phyloP scores from a whole-genome alignment of 2,888 invertebrate genomes.

The Mactromeris polynyma region DNA sequence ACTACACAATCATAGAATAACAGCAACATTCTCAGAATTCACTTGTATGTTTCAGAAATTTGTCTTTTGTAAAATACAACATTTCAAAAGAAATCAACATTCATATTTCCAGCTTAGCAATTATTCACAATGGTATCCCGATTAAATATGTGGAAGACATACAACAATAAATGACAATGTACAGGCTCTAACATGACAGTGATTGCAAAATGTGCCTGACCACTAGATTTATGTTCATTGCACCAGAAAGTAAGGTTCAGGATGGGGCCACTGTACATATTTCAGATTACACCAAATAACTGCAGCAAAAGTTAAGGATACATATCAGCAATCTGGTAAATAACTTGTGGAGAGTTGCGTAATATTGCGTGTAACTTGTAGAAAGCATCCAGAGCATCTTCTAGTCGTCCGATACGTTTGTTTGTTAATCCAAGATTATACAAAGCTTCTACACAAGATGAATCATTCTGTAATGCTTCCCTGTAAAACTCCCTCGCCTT shows the following conservation, averaged over 20 bases:
- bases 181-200: too few relatives aligned
- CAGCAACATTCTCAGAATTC: neutral
- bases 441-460: constrained; percentile 94
- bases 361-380: constrained; percentile 92
- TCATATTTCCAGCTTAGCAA: too few relatives aligned
- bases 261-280: too few relatives aligned
- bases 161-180: too few relatives aligned
- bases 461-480: constrained; percentile 93
- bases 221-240: too few relatives aligned
- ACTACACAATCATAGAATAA: neutral
- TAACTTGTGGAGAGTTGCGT: constrained; percentile 91
- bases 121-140: too few relatives aligned
- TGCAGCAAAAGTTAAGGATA: constrained; percentile 86
- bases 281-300: too few relatives aligned
- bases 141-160: too few relatives aligned
- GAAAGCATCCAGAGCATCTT: constrained; percentile 93
- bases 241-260: too few relatives aligned
- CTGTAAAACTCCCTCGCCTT: constrained; percentile 92
- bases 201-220: too few relatives aligned
- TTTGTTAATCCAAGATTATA: constrained; percentile 93
- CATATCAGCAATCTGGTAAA: constrained; percentile 93
- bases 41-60: neutral
- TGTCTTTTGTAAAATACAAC: too few relatives aligned
- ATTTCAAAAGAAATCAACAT: too few relatives aligned
- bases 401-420: constrained; percentile 91